Evolutionary conservation across 2,888 invertebrate genomes (phyloP), one percentile per base, ranked within the genome.

Genomic region (Aleiodes leptofemur): DNA sequence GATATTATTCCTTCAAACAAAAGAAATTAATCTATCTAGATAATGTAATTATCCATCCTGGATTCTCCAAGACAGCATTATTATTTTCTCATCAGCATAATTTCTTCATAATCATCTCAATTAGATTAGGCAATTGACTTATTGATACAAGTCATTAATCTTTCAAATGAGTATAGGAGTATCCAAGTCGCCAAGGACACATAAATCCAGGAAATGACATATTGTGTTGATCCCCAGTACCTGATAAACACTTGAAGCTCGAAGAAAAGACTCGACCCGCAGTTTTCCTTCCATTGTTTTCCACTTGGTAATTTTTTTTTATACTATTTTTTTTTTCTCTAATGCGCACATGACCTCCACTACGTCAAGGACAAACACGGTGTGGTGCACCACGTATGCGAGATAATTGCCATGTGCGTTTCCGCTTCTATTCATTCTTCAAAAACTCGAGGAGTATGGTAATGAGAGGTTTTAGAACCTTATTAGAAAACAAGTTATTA

Each of bases 251-350:
- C 23, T 34, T n/a, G 34, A 69, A 55, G 70, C 66, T 59, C 51
- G 23, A 59, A 70, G 53, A 73, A 73, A 68, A 38, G 64, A 73
- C 77, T 74, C 77, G 76, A 76, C 78, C 76, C 76, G 72, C 77
- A 78, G 72, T 69, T 79, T 77, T 78, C 71, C 76, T 74, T 69
- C 76, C 68, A 78, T 76, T 78, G 76, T 78, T 76, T 75, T 76
- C 68, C 69, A 38, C 31, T 16, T 50, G 31, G 16, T 50, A 23
- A 34, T 61, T 29, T 56, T 51, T 68, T 56, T 73, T 53, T 72
- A 23, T 13, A 11, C n/a, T 7, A 29, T 48, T 64, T 69, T 23
- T 69, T 23, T 74, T 70, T 70, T 38, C n/a, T 61, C 57, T 11
- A 59, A 68, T 50, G 55, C 56, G 73, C 70, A 48, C 31, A 56